Conservation (phyloP, 2,113 vertebrate genomes). For the Misgurnus anguillicaudatus region DNA sequence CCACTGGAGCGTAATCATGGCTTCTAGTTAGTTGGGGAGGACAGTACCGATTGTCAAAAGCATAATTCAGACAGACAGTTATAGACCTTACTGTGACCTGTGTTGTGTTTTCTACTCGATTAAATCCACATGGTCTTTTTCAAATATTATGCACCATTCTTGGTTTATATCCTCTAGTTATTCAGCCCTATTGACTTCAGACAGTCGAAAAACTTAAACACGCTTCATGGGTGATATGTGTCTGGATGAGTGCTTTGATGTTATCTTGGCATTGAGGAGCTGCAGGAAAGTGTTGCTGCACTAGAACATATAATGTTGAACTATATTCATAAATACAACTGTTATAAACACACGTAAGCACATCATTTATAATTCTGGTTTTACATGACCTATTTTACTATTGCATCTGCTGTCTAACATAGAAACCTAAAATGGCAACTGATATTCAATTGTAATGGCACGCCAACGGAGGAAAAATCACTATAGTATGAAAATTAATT, state of each 20-base stretch:
- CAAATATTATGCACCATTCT: background rate
- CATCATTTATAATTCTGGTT: no score
- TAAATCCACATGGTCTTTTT: conserved; percentile 22
- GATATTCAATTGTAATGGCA: no score
- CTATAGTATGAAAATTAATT: no score
- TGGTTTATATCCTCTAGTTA: conserved; percentile 1
- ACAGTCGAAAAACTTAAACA: background rate
- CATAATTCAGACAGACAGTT: conserved; percentile 21
- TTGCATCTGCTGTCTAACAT: background rate
- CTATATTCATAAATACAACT: background rate
- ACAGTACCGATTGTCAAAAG: background rate
- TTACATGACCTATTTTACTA: background rate
- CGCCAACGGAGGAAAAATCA: background rate
- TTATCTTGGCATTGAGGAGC: background rate
- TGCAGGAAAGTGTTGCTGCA: background rate
- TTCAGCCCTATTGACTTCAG: background rate
- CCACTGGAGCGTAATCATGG: background rate
- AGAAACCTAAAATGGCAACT: background rate
- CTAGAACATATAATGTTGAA: background rate
- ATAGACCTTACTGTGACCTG: background rate
- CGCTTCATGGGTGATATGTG: background rate
- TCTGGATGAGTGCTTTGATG: background rate
- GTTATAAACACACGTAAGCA: background rate
- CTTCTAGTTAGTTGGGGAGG: conserved; percentile 6
- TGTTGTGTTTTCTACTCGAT: conserved; percentile 7